phyloP scores from a whole-genome alignment of 2,888 invertebrate genomes.

The Monochamus alternatus region DNA sequence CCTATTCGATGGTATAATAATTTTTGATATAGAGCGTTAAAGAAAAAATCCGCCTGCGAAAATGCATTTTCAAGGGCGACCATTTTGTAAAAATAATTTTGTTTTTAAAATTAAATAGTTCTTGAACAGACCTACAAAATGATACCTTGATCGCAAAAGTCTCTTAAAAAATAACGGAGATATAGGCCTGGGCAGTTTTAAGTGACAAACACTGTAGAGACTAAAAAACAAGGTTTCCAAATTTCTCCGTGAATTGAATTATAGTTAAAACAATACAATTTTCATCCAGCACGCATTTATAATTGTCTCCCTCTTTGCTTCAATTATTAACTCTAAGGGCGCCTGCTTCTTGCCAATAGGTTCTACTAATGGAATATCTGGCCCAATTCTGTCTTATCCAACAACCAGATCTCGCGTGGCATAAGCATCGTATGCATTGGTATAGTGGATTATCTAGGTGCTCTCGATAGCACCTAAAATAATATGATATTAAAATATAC shows the following conservation, averaged over 20 bases:
- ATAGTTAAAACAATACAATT: constrained; percentile 60
- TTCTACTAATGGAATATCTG: constrained; percentile 47
- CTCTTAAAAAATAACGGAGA: too few species aligned
- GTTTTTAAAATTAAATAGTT: too few species aligned
- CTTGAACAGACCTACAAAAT: too few species aligned
- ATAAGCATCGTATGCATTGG: constrained; percentile 49
- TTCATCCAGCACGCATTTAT: constrained; percentile 58
- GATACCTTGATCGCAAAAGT: too few species aligned
- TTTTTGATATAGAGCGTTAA: too few species aligned
- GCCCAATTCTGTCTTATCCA: constrained; percentile 52
- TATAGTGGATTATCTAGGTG: constrained; percentile 28
- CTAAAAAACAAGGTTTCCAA: constrained; percentile 40
- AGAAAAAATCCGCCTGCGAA: too few species aligned
- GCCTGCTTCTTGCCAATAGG: constrained; percentile 51
- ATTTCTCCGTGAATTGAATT: constrained; percentile 53
- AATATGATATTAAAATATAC: background rate
- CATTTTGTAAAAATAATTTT: too few species aligned
- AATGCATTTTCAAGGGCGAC: too few species aligned
- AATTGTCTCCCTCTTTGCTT: constrained; percentile 47
- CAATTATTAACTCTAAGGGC: constrained; percentile 41
- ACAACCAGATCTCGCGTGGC: constrained; percentile 54
- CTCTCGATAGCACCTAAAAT: constrained; percentile 8
- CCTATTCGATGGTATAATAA: too few species aligned
- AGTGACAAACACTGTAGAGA: too few species aligned
- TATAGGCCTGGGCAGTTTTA: too few species aligned